Evolutionary conservation across 2,888 invertebrate species (phyloP), one percentile per base, ranked within the genome.

Genomic region (Chouioia cunea): DNA sequence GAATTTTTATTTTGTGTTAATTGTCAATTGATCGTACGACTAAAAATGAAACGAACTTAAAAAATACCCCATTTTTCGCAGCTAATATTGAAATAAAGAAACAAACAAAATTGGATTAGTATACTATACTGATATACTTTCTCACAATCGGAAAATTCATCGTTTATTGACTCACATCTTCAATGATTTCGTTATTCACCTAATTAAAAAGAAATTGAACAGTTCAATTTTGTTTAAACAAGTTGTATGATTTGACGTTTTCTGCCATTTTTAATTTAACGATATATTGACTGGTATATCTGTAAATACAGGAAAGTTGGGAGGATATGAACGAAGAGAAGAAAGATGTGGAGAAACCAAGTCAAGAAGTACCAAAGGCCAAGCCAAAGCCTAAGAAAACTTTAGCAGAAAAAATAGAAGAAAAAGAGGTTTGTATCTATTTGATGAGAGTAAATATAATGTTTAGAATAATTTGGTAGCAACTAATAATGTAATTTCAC

Each of bases 261-360:
- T 6, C 4, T 16, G 8, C 4, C n/a, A 50, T 18, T 50, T 16
- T 2, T 2, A 20, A 50, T 18, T 6, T 16, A 4, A 50, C 50
- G 16, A 8, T 18, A 10, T 50, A 50, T 50, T 50, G 3, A 20
- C 16, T 50, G 2, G 4, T 44, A 18, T 50, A 4, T 53, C 69
- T 48, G 50, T 65, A 15, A 65, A 65, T 70, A 80, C 86, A 97
- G 96, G 97, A 97, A 82, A 95, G 93, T 86, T 97, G 97, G 97
- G 97, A 97, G 85, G 96, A 96, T 87, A 95, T 93, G 53, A 93
- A 94, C 77, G 92, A 91, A 81, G 95, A 95, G 80, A 92, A 93
- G 80, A 92, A 92, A 81, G 93, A 92, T 81, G 91, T 92, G 79
- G 92, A 92, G 76, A 92, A 92, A 80, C 77, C 89, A 88, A 80